Evolutionary conservation across 2,113 vertebrate species (phyloP).

Genomic region (Xiphophorus maculatus): DNA sequence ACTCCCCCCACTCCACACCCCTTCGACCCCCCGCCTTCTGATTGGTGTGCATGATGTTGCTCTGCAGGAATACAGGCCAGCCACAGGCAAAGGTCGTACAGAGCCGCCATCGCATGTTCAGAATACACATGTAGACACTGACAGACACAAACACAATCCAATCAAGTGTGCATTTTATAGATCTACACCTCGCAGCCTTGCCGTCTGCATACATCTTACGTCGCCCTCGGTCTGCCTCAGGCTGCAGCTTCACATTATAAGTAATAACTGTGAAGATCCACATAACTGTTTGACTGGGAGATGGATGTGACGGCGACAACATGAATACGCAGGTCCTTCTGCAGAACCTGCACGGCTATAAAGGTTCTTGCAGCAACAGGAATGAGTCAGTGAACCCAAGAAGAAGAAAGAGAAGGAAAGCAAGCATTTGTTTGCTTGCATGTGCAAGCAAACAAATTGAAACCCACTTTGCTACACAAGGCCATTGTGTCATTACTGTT

Average conservation of each 20-base stretch:
- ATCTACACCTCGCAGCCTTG: slow-evolving; percentile 31
- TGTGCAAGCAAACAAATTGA: slow-evolving; percentile 1
- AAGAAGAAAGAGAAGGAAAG: slow-evolving; percentile 23
- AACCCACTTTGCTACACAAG: slow-evolving; percentile 41
- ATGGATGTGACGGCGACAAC: slow-evolving; percentile 46
- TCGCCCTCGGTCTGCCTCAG: slow-evolving; percentile 18
- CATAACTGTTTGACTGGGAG: slow-evolving; percentile 45
- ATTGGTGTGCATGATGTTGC: slow-evolving; percentile 64
- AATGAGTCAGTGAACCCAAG: slow-evolving; percentile 17
- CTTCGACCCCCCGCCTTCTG: slow-evolving; percentile 31
- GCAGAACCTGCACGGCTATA: slow-evolving; percentile 16
- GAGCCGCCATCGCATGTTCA: slow-evolving; percentile 34
- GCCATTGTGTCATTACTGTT: slow-evolving; percentile 50
- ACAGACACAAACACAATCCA: slow-evolving; percentile 44
- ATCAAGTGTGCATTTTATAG: slow-evolving; percentile 42
- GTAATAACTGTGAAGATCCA: slow-evolving; percentile 23
- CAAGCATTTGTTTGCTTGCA: not conserved
- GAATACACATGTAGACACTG: slow-evolving; percentile 41
- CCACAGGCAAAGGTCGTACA: slow-evolving; percentile 70
- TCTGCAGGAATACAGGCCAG: slow-evolving; percentile 57
- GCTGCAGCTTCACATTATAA: slow-evolving; percentile 24
- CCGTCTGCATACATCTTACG: slow-evolving; percentile 16
- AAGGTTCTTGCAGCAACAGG: slow-evolving; percentile 29
- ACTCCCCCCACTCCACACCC: not conserved
- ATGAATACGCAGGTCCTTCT: slow-evolving; percentile 23